phyloP scores from a whole-genome alignment of 2,888 invertebrate genomes.

The Hybos culiciformis region DNA sequence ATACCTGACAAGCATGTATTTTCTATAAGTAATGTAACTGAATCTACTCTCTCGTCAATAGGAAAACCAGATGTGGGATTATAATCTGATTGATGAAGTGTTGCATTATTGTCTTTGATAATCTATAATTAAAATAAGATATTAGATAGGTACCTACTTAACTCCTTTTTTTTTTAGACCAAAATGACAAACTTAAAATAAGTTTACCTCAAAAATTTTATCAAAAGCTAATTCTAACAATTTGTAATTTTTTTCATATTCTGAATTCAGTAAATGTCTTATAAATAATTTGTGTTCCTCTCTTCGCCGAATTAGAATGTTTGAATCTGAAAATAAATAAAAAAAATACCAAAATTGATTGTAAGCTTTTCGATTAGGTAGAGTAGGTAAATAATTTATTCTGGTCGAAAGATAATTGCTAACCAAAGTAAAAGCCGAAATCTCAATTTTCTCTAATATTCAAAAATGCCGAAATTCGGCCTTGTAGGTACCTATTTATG shows the following conservation, averaged over 20 bases:
- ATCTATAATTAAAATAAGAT: too few species aligned
- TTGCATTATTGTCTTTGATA: conserved; percentile 15
- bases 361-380: too few species aligned
- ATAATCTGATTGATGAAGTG: conserved; percentile 13
- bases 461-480: too few species aligned
- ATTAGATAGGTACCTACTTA: too few species aligned
- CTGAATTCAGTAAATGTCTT: conserved; percentile 14
- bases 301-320: conserved; percentile 15
- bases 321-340: conserved; percentile 14
- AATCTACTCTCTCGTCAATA: conserved; percentile 11
- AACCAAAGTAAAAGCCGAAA: too few species aligned
- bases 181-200: too few species aligned
- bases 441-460: too few species aligned
- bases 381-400: too few species aligned
- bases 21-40: conserved; percentile 15
- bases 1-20: conserved; percentile 16
- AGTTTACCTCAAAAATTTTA: conserved; percentile 17
- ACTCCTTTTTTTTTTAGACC: too few species aligned
- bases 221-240: conserved; percentile 16
- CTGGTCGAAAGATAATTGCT: too few species aligned
- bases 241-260: conserved; percentile 18
- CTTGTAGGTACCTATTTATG: too few species aligned
- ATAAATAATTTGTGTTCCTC: conserved; percentile 16
- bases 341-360: too few species aligned
- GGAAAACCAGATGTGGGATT: conserved; percentile 14